These are phyloP conservation scores for Meloidogyne exigua DNA, from an alignment of 1,140 invertebrate genomes.

Conservation along the genomic window DNA sequence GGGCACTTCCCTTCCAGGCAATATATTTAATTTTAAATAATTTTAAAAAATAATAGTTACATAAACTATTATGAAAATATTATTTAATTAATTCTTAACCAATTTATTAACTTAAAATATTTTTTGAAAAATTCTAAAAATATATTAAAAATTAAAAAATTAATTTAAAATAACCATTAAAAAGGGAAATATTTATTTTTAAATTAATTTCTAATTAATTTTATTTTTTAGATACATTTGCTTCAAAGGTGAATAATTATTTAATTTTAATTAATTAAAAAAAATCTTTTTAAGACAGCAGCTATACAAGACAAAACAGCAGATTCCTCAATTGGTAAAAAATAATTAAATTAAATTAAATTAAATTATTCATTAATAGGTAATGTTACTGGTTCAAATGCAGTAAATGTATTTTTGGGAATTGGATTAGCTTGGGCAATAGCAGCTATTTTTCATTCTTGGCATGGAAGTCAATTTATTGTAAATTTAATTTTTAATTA, in stretches of 20 bases:
- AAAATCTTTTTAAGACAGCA: conserved; percentile 73
- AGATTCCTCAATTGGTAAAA: conserved; percentile 80
- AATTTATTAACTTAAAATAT: no score
- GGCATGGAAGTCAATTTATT: conserved; percentile 48
- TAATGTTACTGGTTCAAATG: conserved; percentile 95
- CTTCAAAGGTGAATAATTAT: conserved; percentile 71
- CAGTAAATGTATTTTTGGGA: conserved; percentile 81
- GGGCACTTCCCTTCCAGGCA: conserved; percentile 65
- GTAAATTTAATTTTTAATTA: conserved; percentile 6
- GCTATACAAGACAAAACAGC: conserved; percentile 93
- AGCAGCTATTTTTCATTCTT: conserved; percentile 54
- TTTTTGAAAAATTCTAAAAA: no score
- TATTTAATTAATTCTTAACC: no score
- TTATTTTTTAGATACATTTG: conserved; percentile 77
- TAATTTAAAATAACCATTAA: no score
- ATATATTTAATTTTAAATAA: background rate
- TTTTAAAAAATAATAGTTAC: no score
- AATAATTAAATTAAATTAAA: background rate
- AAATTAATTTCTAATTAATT: background rate
- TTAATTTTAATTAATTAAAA: no score
- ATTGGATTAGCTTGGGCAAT: conserved; percentile 63
- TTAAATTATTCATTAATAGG: conserved; percentile 63
- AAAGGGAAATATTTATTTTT: background rate
- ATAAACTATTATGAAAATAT: no score
- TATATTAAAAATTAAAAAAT: no score